Percentiles rank a stretch among this genome's conserved stretches.
phyloP scores from a whole-genome alignment of 30 jellyfish, hydroid and myxozoan genomes.

The Pelagia noctiluca region DNA sequence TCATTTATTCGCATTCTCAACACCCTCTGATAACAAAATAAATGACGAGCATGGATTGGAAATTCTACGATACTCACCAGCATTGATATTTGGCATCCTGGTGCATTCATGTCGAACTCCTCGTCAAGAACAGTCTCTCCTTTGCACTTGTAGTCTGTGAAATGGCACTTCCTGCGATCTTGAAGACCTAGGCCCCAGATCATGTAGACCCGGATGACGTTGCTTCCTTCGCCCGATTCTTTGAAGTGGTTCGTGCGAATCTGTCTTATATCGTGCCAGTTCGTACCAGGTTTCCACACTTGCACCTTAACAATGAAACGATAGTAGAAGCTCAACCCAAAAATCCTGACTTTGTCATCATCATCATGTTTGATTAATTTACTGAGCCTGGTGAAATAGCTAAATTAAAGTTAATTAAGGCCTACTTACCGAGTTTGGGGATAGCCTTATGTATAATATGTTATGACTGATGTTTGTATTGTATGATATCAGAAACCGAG shows the following conservation, averaged over 20 bases:
- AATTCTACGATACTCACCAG: conserved; percentile 63
- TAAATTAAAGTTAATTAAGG: too few species aligned
- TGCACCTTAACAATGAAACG: conserved; percentile 67
- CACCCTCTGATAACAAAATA: too few species aligned
- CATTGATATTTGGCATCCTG: conserved; percentile 79
- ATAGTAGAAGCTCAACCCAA: not conserved
- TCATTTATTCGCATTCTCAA: too few species aligned
- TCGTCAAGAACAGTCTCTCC: conserved; percentile 92
- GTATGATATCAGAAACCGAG: too few species aligned
- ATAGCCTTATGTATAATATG: too few species aligned
- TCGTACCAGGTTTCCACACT: conserved; percentile 96
- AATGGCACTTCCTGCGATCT: conserved; percentile 88
- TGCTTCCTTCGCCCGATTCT: conserved; percentile 93
- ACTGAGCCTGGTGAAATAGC: too few species aligned
- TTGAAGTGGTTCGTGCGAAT: conserved; percentile 69
- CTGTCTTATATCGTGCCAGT: conserved; percentile 93
- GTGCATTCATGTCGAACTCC: conserved; percentile 79
- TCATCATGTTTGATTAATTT: too few species aligned
- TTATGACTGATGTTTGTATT: too few species aligned
- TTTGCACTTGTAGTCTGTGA: conserved; percentile 95
- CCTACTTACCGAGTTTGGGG: too few species aligned
- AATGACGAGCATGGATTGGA: too few species aligned
- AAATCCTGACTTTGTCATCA: not conserved
- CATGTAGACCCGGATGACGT: conserved; percentile 86
- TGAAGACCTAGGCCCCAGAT: conserved; percentile 91